phyloP scores from a whole-genome alignment of 2,888 invertebrate genomes.

The Podotricha telesiphe region DNA sequence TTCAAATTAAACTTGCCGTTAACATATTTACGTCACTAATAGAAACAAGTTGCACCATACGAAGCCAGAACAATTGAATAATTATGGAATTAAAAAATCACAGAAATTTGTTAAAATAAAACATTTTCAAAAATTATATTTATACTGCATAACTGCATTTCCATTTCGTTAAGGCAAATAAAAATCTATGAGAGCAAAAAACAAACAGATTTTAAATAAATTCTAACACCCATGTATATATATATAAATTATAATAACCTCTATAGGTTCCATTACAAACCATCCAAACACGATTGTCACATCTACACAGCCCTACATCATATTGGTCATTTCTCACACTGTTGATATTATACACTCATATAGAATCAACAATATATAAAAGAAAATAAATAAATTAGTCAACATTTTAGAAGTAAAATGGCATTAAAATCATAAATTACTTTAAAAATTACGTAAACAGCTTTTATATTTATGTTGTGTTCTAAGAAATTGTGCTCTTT shows the following conservation, averaged over 20 bases:
- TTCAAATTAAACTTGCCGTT: not conserved
- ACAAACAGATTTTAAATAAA: constrained; percentile 14
- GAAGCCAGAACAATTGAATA: constrained; percentile 14
- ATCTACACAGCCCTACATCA: constrained; percentile 52
- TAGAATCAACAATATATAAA: constrained; percentile 23
- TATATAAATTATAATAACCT: constrained; percentile 17
- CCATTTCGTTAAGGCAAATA: constrained; percentile 18
- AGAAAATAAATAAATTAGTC: constrained; percentile 22
- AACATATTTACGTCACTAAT: constrained; percentile 19
- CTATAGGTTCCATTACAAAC: constrained; percentile 30
- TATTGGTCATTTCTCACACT: constrained; percentile 42
- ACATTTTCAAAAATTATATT: not conserved
- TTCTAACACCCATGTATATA: constrained; percentile 25
- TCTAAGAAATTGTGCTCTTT: not conserved
- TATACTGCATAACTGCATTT: not conserved
- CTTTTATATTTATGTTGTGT: not conserved
- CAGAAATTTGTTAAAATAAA: not conserved
- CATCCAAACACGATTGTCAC: constrained; percentile 43
- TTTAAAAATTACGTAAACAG: constrained; percentile 1
- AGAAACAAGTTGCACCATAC: constrained; percentile 13
- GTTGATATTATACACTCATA: constrained; percentile 31
- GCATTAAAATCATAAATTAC: constrained; percentile 20
- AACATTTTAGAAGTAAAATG: constrained; percentile 19
- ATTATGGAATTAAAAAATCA: not conserved
- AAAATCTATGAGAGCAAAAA: constrained; percentile 16